Conservation (phyloP, 2,888 invertebrate species). For the Saturnia japonica region DNA sequence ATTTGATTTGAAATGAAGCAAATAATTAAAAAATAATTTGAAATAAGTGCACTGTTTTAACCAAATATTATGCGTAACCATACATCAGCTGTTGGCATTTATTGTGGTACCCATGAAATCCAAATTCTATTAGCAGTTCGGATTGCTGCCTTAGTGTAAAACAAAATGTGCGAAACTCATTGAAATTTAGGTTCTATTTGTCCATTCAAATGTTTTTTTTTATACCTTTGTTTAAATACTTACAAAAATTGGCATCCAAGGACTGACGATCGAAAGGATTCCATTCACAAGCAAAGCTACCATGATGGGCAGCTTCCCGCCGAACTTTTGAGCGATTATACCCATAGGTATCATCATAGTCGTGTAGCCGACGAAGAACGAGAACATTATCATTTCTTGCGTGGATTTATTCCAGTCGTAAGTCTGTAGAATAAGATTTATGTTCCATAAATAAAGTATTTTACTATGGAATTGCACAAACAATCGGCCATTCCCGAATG, state of each 20-base stretch:
- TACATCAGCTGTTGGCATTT: too few relatives aligned
- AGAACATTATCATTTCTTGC: conserved; percentile 67
- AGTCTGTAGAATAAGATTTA: conserved; percentile 38
- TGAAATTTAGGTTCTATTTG: too few relatives aligned
- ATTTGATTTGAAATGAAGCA: background rate
- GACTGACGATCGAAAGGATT: conserved; percentile 52
- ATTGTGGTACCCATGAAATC: background rate
- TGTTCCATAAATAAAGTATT: background rate
- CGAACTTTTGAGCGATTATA: conserved; percentile 81
- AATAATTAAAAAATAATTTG: background rate
- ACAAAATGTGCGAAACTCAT: too few relatives aligned
- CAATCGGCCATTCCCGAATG: background rate
- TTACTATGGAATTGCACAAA: background rate
- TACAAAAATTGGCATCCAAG: conserved; percentile 60
- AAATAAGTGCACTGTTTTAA: background rate
- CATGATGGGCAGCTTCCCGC: conserved; percentile 81
- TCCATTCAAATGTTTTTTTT: too few relatives aligned
- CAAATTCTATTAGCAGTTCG: background rate
- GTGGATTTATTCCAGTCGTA: conserved; percentile 62
- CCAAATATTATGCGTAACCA: background rate
- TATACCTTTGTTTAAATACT: conserved; percentile 40
- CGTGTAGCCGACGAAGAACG: conserved; percentile 81
- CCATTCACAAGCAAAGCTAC: conserved; percentile 63
- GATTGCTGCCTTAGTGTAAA: background rate
- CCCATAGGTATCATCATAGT: conserved; percentile 80